Conservation (phyloP, 2,113 vertebrate species). For the Sylvicapra grimmia region DNA sequence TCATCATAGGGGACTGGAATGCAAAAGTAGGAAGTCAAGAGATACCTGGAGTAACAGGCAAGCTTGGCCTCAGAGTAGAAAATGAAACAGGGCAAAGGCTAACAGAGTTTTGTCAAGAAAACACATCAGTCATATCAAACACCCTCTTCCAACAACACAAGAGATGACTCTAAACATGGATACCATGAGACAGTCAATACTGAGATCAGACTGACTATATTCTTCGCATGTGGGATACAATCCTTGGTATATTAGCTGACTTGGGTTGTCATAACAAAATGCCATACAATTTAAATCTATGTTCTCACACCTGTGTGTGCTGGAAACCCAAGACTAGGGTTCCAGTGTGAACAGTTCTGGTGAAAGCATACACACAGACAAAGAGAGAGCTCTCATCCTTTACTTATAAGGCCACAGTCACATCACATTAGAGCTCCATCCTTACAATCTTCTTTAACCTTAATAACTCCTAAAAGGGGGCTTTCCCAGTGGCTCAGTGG, state of each 20-base stretch:
- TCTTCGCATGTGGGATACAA: not conserved
- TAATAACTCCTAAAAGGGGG: not conserved
- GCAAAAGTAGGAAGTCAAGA: not conserved
- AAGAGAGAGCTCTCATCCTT: not conserved
- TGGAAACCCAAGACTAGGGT: not conserved
- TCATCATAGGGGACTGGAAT: not conserved
- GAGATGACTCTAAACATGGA: not conserved
- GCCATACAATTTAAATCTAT: not conserved
- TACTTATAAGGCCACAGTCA: not conserved
- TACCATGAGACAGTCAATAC: not conserved
- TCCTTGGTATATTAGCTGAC: not conserved
- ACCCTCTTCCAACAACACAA: not conserved
- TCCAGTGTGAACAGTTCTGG: not conserved
- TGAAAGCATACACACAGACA: not conserved
- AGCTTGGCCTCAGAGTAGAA: not conserved
- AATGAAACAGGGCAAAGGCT: not conserved
- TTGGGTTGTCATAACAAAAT: not conserved
- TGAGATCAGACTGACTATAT: not conserved
- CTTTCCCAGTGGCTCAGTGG: not conserved
- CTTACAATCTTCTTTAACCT: not conserved
- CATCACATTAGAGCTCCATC: not conserved
- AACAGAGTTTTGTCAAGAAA: not conserved
- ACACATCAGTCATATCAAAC: not conserved
- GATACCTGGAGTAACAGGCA: not conserved
- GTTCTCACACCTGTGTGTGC: not conserved